phyloP scores from a whole-genome alignment of 2,797 vertebrate species.

The Amblyraja radiata region DNA sequence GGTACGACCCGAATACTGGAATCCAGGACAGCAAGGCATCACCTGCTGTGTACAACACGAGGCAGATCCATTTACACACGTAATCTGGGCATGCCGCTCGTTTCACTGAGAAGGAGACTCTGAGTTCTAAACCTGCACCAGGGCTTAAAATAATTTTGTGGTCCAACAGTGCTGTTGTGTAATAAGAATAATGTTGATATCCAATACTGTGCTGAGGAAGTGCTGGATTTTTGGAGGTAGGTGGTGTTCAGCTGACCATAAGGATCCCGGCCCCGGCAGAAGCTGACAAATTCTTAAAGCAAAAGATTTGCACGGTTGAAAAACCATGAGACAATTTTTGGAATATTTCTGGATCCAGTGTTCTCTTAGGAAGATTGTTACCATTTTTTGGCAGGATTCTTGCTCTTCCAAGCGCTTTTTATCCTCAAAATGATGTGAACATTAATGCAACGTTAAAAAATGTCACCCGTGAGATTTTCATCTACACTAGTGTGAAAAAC shows the following conservation, averaged over 20 bases:
- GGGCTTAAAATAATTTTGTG: not conserved
- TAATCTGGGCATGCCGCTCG: not conserved
- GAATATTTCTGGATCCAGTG: too few species aligned
- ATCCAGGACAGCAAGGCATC: not conserved
- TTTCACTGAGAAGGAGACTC: not conserved
- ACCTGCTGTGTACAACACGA: not conserved
- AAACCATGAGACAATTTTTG: too few species aligned
- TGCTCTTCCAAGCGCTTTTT: too few species aligned
- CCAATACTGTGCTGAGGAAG: not conserved
- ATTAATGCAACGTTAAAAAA: too few species aligned
- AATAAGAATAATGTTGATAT: not conserved
- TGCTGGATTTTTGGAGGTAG: not conserved
- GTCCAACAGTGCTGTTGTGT: too few species aligned
- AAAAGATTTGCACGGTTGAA: too few species aligned
- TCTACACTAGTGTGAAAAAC: too few species aligned
- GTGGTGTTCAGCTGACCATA: not conserved
- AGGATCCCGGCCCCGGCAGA: not conserved
- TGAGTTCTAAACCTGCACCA: not conserved
- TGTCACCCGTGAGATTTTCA: too few species aligned
- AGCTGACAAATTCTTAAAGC: not conserved
- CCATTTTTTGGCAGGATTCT: too few species aligned
- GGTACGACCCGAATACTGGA: not conserved
- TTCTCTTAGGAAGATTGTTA: too few species aligned
- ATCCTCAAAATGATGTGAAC: too few species aligned
- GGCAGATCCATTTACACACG: too few species aligned